A percentile compares a stretch with the other conserved stretches of the same genome.
These are phyloP conservation scores for Parnassius mnemosyne DNA, from an alignment of 2,888 invertebrate species.

Conservation along the genomic window DNA sequence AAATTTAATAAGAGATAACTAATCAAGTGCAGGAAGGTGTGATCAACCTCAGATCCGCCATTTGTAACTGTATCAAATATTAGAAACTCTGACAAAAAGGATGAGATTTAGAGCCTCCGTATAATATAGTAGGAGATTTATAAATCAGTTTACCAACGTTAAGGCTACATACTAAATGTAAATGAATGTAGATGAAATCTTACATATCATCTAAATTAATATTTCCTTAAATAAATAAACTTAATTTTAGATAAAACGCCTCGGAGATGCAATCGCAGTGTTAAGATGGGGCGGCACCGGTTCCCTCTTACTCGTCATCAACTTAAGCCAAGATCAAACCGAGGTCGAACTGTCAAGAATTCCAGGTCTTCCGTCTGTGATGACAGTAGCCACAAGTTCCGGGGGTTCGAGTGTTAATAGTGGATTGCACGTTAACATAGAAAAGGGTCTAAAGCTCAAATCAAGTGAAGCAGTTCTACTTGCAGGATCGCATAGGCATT, in stretches of 20 bases:
- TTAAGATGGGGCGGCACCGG: constrained; percentile 66
- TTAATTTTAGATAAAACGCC: constrained; percentile 75
- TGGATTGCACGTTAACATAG: constrained; percentile 52
- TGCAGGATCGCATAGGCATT: constrained; percentile 64
- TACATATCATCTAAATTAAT: no score
- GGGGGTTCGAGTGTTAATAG: constrained; percentile 55
- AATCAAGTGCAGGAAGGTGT: no score
- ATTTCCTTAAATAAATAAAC: no score
- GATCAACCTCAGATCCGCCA: no score
- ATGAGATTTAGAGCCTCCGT: no score
- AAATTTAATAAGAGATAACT: no score
- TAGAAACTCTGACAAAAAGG: no score
- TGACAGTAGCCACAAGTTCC: constrained; percentile 63
- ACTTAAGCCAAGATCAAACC: constrained; percentile 64
- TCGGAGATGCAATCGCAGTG: constrained; percentile 67
- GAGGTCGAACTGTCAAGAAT: constrained; percentile 72
- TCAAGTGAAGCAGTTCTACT: constrained; percentile 63
- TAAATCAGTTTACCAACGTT: no score
- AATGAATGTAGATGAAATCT: no score
- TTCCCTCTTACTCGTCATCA: constrained; percentile 63
- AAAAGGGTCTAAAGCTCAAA: constrained; percentile 51
- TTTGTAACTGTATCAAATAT: no score
- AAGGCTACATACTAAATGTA: no score
- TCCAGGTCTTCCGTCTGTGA: constrained; percentile 58
- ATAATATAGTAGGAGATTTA: no score